Conservation (phyloP, 2,113 vertebrate genomes). For the Notothenia coriiceps region DNA sequence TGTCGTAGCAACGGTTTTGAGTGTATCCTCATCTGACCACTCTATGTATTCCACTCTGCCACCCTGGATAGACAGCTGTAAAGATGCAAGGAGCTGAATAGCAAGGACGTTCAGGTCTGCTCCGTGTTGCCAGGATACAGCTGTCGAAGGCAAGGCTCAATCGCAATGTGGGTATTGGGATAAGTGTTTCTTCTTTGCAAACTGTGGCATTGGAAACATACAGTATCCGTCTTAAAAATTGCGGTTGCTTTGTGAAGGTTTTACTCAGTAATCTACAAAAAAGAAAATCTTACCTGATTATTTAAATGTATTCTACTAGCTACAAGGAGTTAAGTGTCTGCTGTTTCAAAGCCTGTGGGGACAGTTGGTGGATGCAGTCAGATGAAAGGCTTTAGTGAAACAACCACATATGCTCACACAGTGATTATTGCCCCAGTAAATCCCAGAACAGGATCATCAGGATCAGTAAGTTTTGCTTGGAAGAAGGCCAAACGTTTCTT, state of each 20-base stretch:
- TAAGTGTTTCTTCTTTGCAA: constrained; percentile 58
- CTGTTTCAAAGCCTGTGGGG: constrained; percentile 21
- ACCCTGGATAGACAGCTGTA: constrained; percentile 70
- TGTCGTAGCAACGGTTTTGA: constrained; percentile 64
- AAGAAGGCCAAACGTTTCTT: constrained; percentile 18
- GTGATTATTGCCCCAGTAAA: constrained; percentile 56
- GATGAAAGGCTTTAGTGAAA: constrained; percentile 46
- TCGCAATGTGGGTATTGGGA: constrained; percentile 53
- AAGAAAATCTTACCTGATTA: not conserved
- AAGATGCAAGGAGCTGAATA: constrained; percentile 76
- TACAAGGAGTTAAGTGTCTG: constrained; percentile 15
- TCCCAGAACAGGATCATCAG: constrained; percentile 68
- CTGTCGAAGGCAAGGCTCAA: constrained; percentile 63
- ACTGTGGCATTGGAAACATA: constrained; percentile 50
- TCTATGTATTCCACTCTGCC: constrained; percentile 57
- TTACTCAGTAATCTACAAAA: not conserved
- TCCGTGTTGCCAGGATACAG: constrained; percentile 83
- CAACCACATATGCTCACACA: constrained; percentile 19
- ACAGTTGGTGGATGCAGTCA: constrained; percentile 39
- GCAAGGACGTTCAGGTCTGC: constrained; percentile 75
- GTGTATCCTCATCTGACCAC: constrained; percentile 71
- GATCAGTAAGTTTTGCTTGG: constrained; percentile 51
- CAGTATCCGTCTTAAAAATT: constrained; percentile 30
- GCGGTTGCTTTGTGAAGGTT: constrained; percentile 26
- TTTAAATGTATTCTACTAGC: not conserved